phyloP scores from a whole-genome alignment of 2,113 vertebrate genomes.

The Lucifuga dentata region DNA sequence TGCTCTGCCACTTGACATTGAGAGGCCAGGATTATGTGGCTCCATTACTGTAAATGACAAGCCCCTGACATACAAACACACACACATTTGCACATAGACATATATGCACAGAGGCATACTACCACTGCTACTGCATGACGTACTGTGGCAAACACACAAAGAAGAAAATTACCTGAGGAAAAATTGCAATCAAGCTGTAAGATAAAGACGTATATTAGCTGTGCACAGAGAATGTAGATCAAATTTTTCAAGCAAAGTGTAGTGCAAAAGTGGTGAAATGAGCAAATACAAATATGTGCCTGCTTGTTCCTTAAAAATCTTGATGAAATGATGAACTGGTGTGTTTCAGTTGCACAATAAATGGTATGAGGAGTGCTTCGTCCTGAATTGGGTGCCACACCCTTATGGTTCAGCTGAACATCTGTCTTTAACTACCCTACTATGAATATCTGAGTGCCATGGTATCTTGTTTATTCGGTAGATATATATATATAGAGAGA shows the following conservation, averaged over 20 bases:
- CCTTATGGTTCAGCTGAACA: slow-evolving; percentile 60
- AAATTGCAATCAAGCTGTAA: too few species aligned
- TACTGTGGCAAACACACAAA: slow-evolving; percentile 14
- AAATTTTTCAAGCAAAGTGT: too few species aligned
- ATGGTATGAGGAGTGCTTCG: slow-evolving; percentile 35
- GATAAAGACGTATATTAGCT: too few species aligned
- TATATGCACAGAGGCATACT: neutral
- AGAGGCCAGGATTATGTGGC: slow-evolving; percentile 79
- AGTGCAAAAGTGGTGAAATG: neutral
- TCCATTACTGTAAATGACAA: slow-evolving; percentile 77
- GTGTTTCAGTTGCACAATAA: slow-evolving; percentile 50
- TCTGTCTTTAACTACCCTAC: slow-evolving; percentile 57
- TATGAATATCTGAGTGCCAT: slow-evolving; percentile 4
- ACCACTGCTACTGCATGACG: neutral
- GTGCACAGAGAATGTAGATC: too few species aligned
- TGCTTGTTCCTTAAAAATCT: slow-evolving; percentile 8
- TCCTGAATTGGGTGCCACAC: slow-evolving; percentile 60
- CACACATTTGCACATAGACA: slow-evolving; percentile 18
- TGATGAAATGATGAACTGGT: slow-evolving; percentile 11
- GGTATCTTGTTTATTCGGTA: slow-evolving; percentile 46
- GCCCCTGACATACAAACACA: slow-evolving; percentile 55
- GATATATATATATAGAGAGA: slow-evolving; percentile 57
- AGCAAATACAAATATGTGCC: neutral
- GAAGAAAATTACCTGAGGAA: neutral
- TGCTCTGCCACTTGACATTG: slow-evolving; percentile 81